A percentile compares a stretch with the other conserved stretches of the same genome.
These are phyloP conservation scores for Cataglyphis albicans DNA, from an alignment of 2,888 invertebrate species.

Conservation along the genomic window DNA sequence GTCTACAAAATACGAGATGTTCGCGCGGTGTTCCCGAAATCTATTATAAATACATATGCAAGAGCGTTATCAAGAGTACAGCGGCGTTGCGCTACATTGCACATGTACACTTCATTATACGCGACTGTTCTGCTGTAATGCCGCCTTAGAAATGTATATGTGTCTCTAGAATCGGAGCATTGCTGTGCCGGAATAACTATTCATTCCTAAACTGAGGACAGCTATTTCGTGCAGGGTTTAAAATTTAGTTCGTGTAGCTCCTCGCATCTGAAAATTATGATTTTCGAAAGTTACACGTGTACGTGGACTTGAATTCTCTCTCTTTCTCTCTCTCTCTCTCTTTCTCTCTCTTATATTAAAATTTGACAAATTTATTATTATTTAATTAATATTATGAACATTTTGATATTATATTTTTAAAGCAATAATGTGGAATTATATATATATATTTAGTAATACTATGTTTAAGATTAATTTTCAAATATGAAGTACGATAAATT, in stretches of 20 bases:
- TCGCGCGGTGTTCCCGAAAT: conserved; percentile 22
- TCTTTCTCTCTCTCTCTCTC: conserved; percentile 6
- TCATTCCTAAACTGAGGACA: conserved; percentile 27
- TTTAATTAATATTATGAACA: not conserved
- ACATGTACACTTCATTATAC: conserved; percentile 47
- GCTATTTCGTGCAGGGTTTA: conserved; percentile 21
- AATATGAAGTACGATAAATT: too few species aligned
- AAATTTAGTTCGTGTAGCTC: conserved; percentile 18
- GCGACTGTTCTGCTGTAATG: conserved; percentile 41
- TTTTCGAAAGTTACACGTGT: not conserved
- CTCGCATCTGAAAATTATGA: not conserved
- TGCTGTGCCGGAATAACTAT: conserved; percentile 38
- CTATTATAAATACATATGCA: conserved; percentile 50
- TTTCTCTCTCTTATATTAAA: not conserved
- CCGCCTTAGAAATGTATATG: conserved; percentile 20
- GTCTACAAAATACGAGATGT: conserved; percentile 35
- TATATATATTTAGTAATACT: not conserved
- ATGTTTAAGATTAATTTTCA: conserved; percentile 8
- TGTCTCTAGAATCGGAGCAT: conserved; percentile 22
- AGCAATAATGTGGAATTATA: not conserved
- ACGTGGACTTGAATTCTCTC: not conserved
- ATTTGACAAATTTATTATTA: not conserved
- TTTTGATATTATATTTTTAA: not conserved
- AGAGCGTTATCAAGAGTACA: conserved; percentile 34
- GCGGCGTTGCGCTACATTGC: conserved; percentile 36